Evolutionary conservation across 2,888 invertebrate genomes (phyloP), one percentile per base, ranked within the genome.

Genomic region (Drosophila anomelani): DNA sequence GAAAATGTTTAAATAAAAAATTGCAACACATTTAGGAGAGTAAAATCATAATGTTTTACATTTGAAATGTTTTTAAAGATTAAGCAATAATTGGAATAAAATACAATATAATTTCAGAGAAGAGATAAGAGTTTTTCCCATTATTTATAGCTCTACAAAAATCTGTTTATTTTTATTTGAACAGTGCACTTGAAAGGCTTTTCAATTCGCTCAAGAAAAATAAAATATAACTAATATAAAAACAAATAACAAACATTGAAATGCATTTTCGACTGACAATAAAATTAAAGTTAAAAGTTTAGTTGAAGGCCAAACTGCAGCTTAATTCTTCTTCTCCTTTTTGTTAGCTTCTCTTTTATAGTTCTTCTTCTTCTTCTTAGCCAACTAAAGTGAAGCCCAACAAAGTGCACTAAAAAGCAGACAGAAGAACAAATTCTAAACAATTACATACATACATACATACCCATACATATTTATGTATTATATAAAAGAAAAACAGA

Each of bases 271-370:
- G 49, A 34, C 47, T 49, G 36, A 12, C 49, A 26, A 43, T 51
- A 43, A 20, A 20, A 20, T 20, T 20, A 34, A 43, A 63, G 64
- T 64, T 49, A 41, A 58, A 64, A 64, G 41, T 64, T 64, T 29
- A n/a, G 34, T 51, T 51, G 43, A 64, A 64, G 64, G 49, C 49
- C 64, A 64, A 64, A 64, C 64, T 64, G 64, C 64, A 63, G 64
- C 36, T 63, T 43, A 51, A 20, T 43, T n/a, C 23, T 26, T 23
- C 39, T 43, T 51, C 41, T 43, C 20, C 17, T 12, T 26, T 41
- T 47, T 29, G 47, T 57, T 32, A 32, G 39, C 49, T 51, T 20
- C 20, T 51, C 20, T 20, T 34, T 20, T 15, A 9, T 9, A 20
- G 13, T 20, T 20, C 20, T 49, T 34, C 23, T 41, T 34, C 23